Base-by-base conservation (phyloP, 2,797 vertebrate species). In the Semaprochilodus insignis region DNA sequence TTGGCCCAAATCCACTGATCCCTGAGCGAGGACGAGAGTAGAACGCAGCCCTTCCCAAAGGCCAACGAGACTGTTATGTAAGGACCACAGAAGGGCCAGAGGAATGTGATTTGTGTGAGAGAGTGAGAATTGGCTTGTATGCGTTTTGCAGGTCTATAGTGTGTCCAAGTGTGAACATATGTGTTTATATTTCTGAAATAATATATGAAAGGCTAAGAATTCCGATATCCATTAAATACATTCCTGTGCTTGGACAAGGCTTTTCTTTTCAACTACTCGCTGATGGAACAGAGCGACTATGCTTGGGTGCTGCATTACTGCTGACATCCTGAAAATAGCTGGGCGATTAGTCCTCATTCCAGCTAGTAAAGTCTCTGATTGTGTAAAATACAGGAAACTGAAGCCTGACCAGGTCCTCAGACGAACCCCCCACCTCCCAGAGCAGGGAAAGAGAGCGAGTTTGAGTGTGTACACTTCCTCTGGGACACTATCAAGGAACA, bases 11-110 rank as follows among this genome's bases (percentile, higher is more conserved):
- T 83, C 71, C 83, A 77, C 81, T 76, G 59, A 81, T 81, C 78
- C 75, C 77, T 65, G 65, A 77, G 74, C 66, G 78, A 48, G n/a
- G 16, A 77, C 72, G n/a, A 79, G 52, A 81, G 51, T 23, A 67
- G 73, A 76, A 78, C 27, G n/a, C 40, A 44, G 76, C 65, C 34
- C 83, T 87, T 87, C 85, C 84, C 84, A 85, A 81, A 67, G 74
- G 83, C 44, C 60, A 51, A 16, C n/a, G 34, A 57, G 69, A 62
- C 40, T 57, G 77, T 88, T 85, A 88, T 84, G 85, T 78, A 85
- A 85, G 70, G 44, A 44, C 25, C 67, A 77, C 80, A 73, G 48
- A 44, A 17, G 34, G 74, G 54, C 72, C 48, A 63, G 69, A 63
- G 77, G 80, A 80, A 86, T 80, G 40, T 69, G 66, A 55, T 15